These are phyloP conservation scores for Panthera tigris DNA, from an alignment of 2,113 vertebrate genomes.

Conservation along the genomic window DNA sequence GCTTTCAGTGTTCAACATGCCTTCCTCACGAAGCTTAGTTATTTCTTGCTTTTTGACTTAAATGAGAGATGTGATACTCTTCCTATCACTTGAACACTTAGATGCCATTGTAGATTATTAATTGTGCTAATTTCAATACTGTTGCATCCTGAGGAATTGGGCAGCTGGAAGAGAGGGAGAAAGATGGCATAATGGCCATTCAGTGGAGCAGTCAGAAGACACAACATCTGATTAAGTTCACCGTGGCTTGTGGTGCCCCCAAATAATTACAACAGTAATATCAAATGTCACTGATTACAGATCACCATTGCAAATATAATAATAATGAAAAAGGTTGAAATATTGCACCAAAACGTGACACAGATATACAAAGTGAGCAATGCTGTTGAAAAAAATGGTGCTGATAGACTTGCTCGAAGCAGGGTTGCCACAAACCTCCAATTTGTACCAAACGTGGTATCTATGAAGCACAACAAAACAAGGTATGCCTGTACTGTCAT, in stretches of 20 bases:
- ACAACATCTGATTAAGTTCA: neutral
- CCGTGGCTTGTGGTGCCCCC: neutral
- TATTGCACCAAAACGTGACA: neutral
- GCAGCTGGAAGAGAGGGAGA: neutral
- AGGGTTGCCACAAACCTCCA: neutral
- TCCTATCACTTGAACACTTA: neutral
- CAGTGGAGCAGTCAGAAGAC: neutral
- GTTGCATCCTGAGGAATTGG: neutral
- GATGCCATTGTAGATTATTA: neutral
- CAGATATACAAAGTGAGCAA: neutral
- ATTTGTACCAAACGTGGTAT: neutral
- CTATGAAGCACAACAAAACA: neutral
- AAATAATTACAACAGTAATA: neutral
- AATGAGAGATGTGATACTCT: neutral
- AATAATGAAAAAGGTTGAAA: neutral
- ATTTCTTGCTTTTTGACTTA: neutral
- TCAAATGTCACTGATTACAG: neutral
- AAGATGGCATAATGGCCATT: neutral
- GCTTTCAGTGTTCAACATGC: neutral
- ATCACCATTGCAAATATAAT: neutral
- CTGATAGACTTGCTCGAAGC: neutral
- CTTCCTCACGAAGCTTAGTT: neutral
- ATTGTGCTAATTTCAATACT: neutral
- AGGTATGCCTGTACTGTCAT: neutral
- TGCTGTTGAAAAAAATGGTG: neutral